Percentiles rank a stretch among this genome's conserved stretches.
Conservation (phyloP, 2,888 invertebrate species). For the Erebia epiphron region DNA sequence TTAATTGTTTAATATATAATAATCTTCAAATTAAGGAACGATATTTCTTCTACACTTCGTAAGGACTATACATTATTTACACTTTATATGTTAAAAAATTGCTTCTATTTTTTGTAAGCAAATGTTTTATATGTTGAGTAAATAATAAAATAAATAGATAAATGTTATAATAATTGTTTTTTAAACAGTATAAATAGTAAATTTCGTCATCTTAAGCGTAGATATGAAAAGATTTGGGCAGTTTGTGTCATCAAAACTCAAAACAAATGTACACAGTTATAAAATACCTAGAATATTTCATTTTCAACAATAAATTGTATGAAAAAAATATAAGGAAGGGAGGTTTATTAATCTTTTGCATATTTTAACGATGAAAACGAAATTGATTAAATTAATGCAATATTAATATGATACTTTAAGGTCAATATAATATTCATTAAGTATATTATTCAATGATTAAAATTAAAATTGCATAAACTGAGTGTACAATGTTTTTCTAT, state of each 20-base stretch:
- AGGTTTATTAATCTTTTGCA: no score
- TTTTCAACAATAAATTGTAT: background rate
- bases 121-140: no score
- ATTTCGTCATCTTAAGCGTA: no score
- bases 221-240: no score
- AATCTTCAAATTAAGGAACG: conserved; percentile 47
- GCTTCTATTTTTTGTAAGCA: background rate
- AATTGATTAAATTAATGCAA: background rate
- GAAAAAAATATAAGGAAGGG: no score
- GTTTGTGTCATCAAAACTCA: no score
- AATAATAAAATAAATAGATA: no score
- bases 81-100: conserved; percentile 17
- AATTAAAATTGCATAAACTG: background rate
- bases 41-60: conserved; percentile 32
- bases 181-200: no score
- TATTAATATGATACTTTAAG: background rate
- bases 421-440: background rate
- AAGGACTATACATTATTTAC: conserved; percentile 40
- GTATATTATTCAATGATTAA: no score
- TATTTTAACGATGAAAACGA: background rate
- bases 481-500: background rate
- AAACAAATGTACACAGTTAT: no score
- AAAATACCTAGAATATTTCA: no score
- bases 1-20: conserved; percentile 37
- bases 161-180: no score